These are phyloP conservation scores for Epinephelus coioides DNA, from an alignment of 2,797 vertebrate species.

Conservation along the genomic window DNA sequence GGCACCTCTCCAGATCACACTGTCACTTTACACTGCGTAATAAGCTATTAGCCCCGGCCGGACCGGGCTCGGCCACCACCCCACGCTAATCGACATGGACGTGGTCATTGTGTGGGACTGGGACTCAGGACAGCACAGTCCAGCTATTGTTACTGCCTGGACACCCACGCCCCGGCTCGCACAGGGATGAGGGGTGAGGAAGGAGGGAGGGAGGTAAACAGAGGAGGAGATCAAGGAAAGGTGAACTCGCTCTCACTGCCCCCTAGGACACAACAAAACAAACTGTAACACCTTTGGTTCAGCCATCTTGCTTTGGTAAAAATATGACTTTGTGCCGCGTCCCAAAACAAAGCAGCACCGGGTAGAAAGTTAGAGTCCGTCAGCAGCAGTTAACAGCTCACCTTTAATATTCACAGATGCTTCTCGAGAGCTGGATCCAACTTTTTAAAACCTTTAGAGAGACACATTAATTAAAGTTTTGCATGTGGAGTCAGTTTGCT, in stretches of 20 bases:
- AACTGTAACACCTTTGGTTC: slow-evolving; percentile 82
- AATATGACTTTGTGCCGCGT: slow-evolving; percentile 79
- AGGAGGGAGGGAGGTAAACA: slow-evolving; percentile 44
- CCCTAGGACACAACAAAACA: slow-evolving; percentile 80
- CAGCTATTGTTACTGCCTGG: slow-evolving; percentile 84
- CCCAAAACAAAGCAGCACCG: slow-evolving; percentile 49
- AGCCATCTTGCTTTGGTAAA: slow-evolving; percentile 76
- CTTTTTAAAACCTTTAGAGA: background rate
- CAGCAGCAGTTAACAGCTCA: background rate
- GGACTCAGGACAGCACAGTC: slow-evolving; percentile 86
- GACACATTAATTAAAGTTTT: background rate
- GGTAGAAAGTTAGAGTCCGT: background rate
- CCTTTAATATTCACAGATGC: background rate
- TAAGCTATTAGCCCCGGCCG: slow-evolving; percentile 93
- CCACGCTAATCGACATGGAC: slow-evolving; percentile 93
- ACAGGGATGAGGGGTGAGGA: slow-evolving; percentile 10
- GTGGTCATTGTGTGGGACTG: slow-evolving; percentile 89
- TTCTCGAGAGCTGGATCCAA: background rate
- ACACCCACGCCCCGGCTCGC: slow-evolving; percentile 80
- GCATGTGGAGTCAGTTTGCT: no score
- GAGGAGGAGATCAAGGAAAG: slow-evolving; percentile 68
- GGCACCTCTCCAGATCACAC: slow-evolving; percentile 89
- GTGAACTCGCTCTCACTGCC: slow-evolving; percentile 64
- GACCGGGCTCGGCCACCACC: slow-evolving; percentile 85
- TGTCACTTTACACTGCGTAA: slow-evolving; percentile 92